These are phyloP conservation scores for Rhinophrynus dorsalis DNA, from an alignment of 2,797 vertebrate genomes.

Conservation along the genomic window DNA sequence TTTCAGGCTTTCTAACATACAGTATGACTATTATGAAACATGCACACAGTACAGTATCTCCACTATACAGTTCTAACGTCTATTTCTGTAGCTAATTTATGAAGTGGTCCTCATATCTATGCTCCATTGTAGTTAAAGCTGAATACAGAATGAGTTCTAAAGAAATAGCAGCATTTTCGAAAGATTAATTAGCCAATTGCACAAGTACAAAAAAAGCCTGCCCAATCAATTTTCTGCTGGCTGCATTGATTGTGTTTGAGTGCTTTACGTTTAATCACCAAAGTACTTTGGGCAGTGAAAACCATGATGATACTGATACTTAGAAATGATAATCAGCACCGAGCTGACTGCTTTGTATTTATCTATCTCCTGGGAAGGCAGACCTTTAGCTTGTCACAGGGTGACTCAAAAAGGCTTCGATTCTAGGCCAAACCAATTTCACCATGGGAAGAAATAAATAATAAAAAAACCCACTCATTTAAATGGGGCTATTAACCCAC, in stretches of 20 bases:
- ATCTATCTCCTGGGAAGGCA: no score
- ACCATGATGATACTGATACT: neutral
- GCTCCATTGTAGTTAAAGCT: neutral
- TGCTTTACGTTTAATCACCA: constrained; percentile 28
- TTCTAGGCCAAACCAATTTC: no score
- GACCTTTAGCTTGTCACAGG: no score
- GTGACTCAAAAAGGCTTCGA: no score
- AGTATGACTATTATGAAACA: no score
- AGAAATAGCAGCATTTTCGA: neutral
- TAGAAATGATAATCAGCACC: neutral
- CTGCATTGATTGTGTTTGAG: constrained; percentile 17
- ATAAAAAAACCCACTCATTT: no score
- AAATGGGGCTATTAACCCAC: no score
- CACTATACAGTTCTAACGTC: no score
- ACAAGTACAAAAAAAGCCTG: neutral
- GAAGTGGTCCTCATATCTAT: constrained; percentile 1
- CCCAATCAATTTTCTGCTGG: constrained; percentile 4
- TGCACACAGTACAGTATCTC: no score
- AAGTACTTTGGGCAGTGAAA: neutral
- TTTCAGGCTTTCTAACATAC: no score
- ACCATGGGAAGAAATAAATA: no score
- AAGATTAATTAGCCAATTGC: constrained; percentile 1
- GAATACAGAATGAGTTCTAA: neutral
- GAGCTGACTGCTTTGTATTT: no score
- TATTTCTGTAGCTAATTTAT: constrained; percentile 3